Base-by-base conservation (phyloP, 2,888 invertebrate species). In the Eupithecia insigniata region DNA sequence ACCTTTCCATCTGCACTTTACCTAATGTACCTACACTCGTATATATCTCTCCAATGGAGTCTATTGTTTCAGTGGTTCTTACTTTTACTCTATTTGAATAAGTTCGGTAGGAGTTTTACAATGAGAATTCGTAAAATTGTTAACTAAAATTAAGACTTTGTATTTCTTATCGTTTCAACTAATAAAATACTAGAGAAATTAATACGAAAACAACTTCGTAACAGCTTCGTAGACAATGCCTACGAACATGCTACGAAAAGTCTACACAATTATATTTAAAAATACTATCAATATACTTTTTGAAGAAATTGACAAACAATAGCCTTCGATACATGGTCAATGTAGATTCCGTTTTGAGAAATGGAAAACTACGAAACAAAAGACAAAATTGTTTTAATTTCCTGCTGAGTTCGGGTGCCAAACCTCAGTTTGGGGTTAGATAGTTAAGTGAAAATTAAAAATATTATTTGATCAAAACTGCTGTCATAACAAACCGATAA, bases 1-100 rank as follows among this genome's bases (percentile, higher is more conserved):
- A 89, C 89, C 90, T 91, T 90, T 85, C 87, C 87, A 85, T 83
- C 81, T 81, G 80, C 83, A 85, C 85, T 86, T 86, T 87, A 76
- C 79, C 74, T 79, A 78, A 80, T 85, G 83, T 85, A 81, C n/a
- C n/a, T n/a, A n/a, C 81, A 83, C 82, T 82, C 79, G 75, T 77
- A 76, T 80, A 76, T 79, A 77, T 78, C 76, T 78, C 79, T 74
- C 66, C 43, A 74, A 78, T 79, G 76, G 76, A 81, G 77, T 80
- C 82, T 77, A 85, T 85, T 84, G n/a, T 64, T 64, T 36, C n/a
- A 36, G 22, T 26, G 83, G 82, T 83, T 83, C 79, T 80, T 68
- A 76, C 18, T 32, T 61, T 58, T 22, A 22, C 61, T 30, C 28
- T 60, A 28, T 60, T 30, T 30, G 60, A 60, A 30, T 2, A 60